A percentile compares a stretch with the other conserved stretches of the same genome.
Conservation (phyloP, 2,113 vertebrate species). For the Cephalopholis sonnerati region DNA sequence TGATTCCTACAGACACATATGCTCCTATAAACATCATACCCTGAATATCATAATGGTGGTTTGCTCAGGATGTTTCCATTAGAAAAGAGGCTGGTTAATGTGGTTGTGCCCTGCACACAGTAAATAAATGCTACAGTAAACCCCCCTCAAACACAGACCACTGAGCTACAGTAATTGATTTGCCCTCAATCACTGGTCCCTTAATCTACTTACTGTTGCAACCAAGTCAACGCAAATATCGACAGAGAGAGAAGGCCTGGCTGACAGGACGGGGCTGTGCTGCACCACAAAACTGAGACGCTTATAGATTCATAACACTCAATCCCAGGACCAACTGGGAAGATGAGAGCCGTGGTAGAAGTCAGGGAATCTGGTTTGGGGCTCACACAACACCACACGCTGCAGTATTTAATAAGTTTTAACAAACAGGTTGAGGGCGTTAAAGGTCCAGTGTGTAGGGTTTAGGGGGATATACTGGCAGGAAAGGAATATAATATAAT, state of each 20-base stretch:
- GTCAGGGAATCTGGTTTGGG: background rate
- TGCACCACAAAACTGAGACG: slow-evolving; percentile 23
- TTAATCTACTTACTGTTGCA: slow-evolving; percentile 78
- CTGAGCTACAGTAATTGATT: slow-evolving; percentile 76
- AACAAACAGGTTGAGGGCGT: background rate
- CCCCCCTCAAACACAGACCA: slow-evolving; percentile 54
- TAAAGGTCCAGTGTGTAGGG: background rate
- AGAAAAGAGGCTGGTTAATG: slow-evolving; percentile 20
- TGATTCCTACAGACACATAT: background rate
- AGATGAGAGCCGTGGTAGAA: background rate
- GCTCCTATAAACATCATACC: background rate
- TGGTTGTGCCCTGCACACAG: slow-evolving; percentile 28
- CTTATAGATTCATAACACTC: background rate
- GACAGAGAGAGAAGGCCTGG: slow-evolving; percentile 43
- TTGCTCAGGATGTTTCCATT: slow-evolving; percentile 38
- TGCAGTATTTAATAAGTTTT: background rate
- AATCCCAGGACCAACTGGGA: slow-evolving; percentile 5
- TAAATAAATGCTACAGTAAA: slow-evolving; percentile 47
- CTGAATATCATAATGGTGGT: background rate
- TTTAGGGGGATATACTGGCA: too few species aligned
- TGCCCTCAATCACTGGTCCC: slow-evolving; percentile 72
- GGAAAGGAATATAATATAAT: too few species aligned
- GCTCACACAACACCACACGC: background rate
- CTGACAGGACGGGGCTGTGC: slow-evolving; percentile 24
- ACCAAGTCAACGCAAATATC: slow-evolving; percentile 64